phyloP scores from a whole-genome alignment of 2,888 invertebrate species.

The Mythimna ferrago region DNA sequence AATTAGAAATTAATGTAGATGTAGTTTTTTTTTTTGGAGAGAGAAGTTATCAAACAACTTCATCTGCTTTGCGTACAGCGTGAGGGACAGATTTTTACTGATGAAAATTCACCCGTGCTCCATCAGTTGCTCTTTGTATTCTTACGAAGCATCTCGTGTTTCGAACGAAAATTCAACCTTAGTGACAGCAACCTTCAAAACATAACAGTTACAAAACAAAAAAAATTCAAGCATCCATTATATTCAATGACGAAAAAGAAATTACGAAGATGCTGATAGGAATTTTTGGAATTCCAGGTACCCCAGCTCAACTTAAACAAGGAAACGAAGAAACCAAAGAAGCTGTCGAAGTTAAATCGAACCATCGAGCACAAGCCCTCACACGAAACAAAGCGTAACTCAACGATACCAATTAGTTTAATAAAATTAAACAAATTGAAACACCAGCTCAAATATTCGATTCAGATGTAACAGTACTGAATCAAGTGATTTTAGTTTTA shows the following conservation, averaged over 20 bases:
- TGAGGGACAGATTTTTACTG: too few relatives aligned
- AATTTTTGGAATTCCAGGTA: conserved; percentile 12
- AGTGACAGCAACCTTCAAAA: too few relatives aligned
- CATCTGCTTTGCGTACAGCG: too few relatives aligned
- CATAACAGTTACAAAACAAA: not conserved
- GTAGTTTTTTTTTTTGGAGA: too few relatives aligned
- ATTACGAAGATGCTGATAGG: not conserved
- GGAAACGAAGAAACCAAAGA: conserved; percentile 56
- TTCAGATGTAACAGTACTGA: conserved; percentile 30
- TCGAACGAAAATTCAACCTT: not conserved
- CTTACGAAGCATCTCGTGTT: too few relatives aligned
- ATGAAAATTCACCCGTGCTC: too few relatives aligned
- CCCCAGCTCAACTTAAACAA: conserved; percentile 55
- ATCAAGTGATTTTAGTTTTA: conserved; percentile 47
- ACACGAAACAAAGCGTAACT: conserved; percentile 58
- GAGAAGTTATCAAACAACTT: too few relatives aligned
- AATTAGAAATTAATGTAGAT: too few relatives aligned
- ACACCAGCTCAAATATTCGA: conserved; percentile 40
- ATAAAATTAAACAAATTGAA: conserved; percentile 33
- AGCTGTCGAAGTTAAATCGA: conserved; percentile 48
- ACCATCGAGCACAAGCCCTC: conserved; percentile 44
- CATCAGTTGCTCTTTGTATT: too few relatives aligned
- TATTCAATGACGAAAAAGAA: not conserved
- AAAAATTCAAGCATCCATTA: too few relatives aligned
- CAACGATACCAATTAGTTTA: conserved; percentile 29